A percentile compares a stretch with the other conserved stretches of the same genome.
These are phyloP conservation scores for Nipponia nippon DNA, from an alignment of 2,113 vertebrate genomes.

Conservation along the genomic window DNA sequence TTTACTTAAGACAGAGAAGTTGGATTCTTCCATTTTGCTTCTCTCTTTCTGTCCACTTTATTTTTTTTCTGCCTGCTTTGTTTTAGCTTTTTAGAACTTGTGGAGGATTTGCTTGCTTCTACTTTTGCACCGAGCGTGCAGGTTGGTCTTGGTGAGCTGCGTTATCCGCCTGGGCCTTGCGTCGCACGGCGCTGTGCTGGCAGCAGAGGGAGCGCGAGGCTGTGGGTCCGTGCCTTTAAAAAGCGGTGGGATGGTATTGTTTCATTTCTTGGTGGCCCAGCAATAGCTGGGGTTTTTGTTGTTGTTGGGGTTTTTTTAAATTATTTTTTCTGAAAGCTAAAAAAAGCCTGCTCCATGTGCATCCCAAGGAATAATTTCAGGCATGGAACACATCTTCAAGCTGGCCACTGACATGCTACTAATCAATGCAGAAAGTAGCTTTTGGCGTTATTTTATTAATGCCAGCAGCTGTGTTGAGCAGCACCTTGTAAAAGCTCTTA, in stretches of 20 bases:
- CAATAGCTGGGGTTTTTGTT: neutral
- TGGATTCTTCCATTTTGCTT: neutral
- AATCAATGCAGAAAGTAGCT: neutral
- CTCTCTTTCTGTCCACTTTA: neutral
- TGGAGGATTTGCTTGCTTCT: neutral
- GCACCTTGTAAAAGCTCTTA: neutral
- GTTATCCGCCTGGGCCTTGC: too few relatives aligned
- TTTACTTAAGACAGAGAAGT: neutral
- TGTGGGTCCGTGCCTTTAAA: neutral
- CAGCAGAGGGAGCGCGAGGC: neutral
- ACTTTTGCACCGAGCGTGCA: accelerated
- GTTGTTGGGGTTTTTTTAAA: neutral
- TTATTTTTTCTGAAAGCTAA: neutral
- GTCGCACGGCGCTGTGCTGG: neutral
- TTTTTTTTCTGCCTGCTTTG: neutral
- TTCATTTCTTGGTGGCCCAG: neutral
- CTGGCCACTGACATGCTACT: neutral
- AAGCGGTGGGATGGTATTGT: too few relatives aligned
- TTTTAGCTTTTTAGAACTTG: neutral
- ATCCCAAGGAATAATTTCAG: neutral
- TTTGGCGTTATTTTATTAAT: neutral
- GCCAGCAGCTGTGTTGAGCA: neutral
- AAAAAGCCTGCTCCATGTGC: neutral
- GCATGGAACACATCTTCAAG: neutral
- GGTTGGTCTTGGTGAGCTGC: neutral